phyloP scores from a whole-genome alignment of 1,140 invertebrate species.

The Drosophila asahinai region DNA sequence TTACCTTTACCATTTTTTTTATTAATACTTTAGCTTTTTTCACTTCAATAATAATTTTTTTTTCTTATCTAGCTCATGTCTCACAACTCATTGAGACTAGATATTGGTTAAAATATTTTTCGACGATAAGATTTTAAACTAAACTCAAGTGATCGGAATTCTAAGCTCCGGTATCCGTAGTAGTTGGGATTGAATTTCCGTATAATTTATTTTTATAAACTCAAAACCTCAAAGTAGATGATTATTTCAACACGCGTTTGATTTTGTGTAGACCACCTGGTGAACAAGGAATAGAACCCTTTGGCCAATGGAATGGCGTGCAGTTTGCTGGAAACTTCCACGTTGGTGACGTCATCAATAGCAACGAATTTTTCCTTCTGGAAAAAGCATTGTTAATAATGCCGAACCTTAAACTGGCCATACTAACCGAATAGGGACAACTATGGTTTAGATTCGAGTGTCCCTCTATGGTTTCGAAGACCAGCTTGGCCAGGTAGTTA shows the following conservation, averaged over 20 bases:
- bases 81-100: no score
- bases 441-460: conserved; percentile 54
- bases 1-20: no score
- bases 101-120: no score
- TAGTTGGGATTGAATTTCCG: no score
- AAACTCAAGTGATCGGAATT: no score
- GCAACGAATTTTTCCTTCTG: conserved; percentile 34
- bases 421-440: conserved; percentile 51
- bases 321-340: conserved; percentile 33
- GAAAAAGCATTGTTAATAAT: background rate
- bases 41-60: no score
- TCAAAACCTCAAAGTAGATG: conserved; percentile 34
- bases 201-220: background rate
- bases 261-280: conserved; percentile 23
- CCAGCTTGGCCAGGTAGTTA: conserved; percentile 37
- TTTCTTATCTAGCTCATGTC: no score
- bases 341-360: conserved; percentile 37
- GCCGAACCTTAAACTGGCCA: background rate
- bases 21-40: no score
- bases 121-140: no score
- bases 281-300: conserved; percentile 28
- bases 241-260: conserved; percentile 4
- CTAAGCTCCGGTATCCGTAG: no score
- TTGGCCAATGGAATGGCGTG: conserved; percentile 29
- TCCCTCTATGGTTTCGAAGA: conserved; percentile 14